Evolutionary conservation across 2,797 vertebrate genomes (phyloP), one percentile per base, ranked within the genome.

Genomic region (Silurus aristotelis): DNA sequence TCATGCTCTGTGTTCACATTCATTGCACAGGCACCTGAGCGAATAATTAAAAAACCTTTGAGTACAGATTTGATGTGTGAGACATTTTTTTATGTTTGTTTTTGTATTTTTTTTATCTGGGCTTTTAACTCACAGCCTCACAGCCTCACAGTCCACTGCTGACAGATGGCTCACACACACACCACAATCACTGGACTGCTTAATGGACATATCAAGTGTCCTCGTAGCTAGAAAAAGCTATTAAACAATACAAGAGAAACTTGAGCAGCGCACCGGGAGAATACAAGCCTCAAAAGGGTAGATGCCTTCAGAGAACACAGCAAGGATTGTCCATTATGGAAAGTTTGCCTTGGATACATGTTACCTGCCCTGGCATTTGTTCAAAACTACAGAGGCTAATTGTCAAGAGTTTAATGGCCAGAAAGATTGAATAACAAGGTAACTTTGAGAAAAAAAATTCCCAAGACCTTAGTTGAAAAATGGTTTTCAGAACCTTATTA

Each of bases 141-240:
- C 85, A 75, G 80, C 85, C 79, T 80, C 86, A 86, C 84, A 73
- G 80, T 73, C 66, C 58, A 89, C 58, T 55, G 87, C 89, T 90
- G 89, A 90, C 88, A 89, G 90, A 84, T 83, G 63, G 71, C 83
- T 83, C 85, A 52, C 83, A 84, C 85, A 87, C 83, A 52, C 14
- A 86, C 80, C 80, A 66, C 46, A 86, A 83, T 84, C 83, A 85
- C 84, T 88, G 86, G 85, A 82, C 88, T 90, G 87, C 83, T 88
- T 89, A 90, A 90, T 84, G 83, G 87, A 83, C 58, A 67, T 88
- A 91, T 89, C 87, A 83, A 85, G 88, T 91, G 87, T 91, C 89
- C 86, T 84, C 72, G 25, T 86, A 80, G 87, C 86, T 85, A 88
- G 84, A 90, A 83, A 89, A 90, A 77, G 85, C 84, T 89, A 85